Evolutionary conservation across 2,113 vertebrate species (phyloP), one percentile per base, ranked within the genome.

Genomic region (Periophthalmus modestus): DNA sequence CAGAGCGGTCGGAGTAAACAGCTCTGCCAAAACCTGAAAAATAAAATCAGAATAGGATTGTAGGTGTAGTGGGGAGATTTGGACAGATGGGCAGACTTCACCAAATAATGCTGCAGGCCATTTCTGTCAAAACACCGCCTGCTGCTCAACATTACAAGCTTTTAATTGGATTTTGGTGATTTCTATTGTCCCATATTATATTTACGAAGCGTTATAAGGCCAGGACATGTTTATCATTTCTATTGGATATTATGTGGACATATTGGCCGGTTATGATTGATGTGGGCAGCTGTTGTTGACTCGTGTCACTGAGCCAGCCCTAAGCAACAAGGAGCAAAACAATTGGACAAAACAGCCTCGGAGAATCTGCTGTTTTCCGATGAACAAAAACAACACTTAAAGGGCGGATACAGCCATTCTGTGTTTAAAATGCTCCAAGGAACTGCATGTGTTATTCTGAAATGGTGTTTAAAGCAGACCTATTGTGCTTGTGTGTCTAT

Each of bases 111-210:
- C 62, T n/a, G 34, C 18, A n/a, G 62, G 62, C 62, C 34, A 5
- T 39, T 62, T n/a, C 34, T 43, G 62, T 65, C 62, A 65, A 65
- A 65, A 65, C 62, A 65, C 33, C 62, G 62, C 62, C 33, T 65
- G 28, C 62, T 65, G 62, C 62, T 12, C 34, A 13, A 34, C 16
- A 43, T 65, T 65, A 65, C 34, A 43, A 2, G 16, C 7, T 43
- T 39, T 65, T 65, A 39, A 65, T 65, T 43, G 62, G 34, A 65
- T 65, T 65, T 65, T 39, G 39, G 19, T 65, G 9, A 21, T 21
- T 36, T 43, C 18, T 19, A 10, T 12, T 12, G 16, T 39, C 3
- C 4, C 39, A n/a, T 65, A 15, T 28, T 28, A 24, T 13, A 12
- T 28, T 59, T 14, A 59, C 1, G 11, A 7, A 24, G 11, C n/a